Conservation (phyloP, 2,113 vertebrate species). For the Carlito syrichta region DNA sequence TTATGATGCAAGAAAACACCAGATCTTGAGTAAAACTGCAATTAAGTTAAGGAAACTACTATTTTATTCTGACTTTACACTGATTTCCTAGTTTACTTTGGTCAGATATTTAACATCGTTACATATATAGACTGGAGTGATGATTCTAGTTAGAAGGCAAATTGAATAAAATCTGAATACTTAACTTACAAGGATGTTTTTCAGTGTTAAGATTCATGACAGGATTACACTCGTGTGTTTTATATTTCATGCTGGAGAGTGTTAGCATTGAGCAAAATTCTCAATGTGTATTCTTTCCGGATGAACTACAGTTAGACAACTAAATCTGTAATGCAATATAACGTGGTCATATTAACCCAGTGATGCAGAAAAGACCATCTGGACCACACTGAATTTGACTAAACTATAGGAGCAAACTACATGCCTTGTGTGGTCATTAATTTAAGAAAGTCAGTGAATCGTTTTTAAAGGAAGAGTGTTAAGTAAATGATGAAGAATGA, state of each 20-base stretch:
- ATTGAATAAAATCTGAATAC: not conserved
- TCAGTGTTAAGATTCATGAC: slow-evolving; percentile 2
- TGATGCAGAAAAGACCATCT: slow-evolving; percentile 84
- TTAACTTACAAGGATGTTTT: slow-evolving; percentile 46
- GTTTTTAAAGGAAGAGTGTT: slow-evolving; percentile 53
- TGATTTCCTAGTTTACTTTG: not conserved
- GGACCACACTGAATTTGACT: slow-evolving; percentile 75
- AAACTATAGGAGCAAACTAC: slow-evolving; percentile 72
- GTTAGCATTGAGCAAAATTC: slow-evolving; percentile 72
- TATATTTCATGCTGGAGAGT: slow-evolving; percentile 66
- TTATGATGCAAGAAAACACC: not conserved
- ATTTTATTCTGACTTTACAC: slow-evolving; percentile 22
- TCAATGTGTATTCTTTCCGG: slow-evolving; percentile 78
- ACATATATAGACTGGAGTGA: not conserved
- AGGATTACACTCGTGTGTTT: slow-evolving; percentile 49
- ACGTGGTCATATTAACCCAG: slow-evolving; percentile 80
- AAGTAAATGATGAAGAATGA: slow-evolving; percentile 60
- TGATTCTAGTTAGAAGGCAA: not conserved
- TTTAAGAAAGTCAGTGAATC: slow-evolving; percentile 72
- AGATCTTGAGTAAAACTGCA: not conserved
- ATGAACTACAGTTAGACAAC: slow-evolving; percentile 81
- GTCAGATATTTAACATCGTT: not conserved
- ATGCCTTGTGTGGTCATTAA: slow-evolving; percentile 55
- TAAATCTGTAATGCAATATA: slow-evolving; percentile 84
- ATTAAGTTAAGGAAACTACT: not conserved